Conservation (phyloP, 2,888 invertebrate genomes). For the Apotomis capreana region DNA sequence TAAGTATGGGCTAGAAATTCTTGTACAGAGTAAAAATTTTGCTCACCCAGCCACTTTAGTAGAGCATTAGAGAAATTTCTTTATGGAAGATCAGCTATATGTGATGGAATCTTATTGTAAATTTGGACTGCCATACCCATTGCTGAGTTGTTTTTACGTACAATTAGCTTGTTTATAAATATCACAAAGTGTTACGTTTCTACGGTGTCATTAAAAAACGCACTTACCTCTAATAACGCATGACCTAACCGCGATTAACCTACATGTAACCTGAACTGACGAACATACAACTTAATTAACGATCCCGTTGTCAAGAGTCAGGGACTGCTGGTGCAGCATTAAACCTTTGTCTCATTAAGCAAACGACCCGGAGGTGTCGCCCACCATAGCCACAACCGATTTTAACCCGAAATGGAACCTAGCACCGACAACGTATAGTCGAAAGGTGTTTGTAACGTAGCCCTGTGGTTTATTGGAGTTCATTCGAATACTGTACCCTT, state of each 20-base stretch:
- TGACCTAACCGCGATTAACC: background rate
- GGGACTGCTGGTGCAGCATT: conserved; percentile 9
- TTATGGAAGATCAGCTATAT: no score
- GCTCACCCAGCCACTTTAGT: no score
- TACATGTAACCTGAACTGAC: background rate
- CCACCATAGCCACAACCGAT: conserved; percentile 7
- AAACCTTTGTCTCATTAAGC: conserved; percentile 38
- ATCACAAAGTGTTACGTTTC: no score
- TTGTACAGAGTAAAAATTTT: no score
- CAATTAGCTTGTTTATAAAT: no score
- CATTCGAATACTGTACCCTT: conserved; percentile 13
- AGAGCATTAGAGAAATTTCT: no score
- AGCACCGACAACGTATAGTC: background rate
- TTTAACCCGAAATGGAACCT: conserved; percentile 5
- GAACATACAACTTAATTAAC: conserved; percentile 27
- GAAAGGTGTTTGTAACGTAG: background rate
- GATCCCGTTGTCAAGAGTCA: background rate
- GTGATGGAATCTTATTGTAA: no score
- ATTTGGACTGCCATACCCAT: no score
- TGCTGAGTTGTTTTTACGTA: no score
- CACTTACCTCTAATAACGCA: no score
- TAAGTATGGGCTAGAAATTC: no score
- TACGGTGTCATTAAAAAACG: no score
- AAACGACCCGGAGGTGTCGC: conserved; percentile 21
- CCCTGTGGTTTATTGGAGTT: conserved; percentile 19